Percentiles rank a stretch among this genome's conserved stretches.
Evolutionary conservation across 2,113 vertebrate species (phyloP).

Genomic region (Rhipidura dahli): DNA sequence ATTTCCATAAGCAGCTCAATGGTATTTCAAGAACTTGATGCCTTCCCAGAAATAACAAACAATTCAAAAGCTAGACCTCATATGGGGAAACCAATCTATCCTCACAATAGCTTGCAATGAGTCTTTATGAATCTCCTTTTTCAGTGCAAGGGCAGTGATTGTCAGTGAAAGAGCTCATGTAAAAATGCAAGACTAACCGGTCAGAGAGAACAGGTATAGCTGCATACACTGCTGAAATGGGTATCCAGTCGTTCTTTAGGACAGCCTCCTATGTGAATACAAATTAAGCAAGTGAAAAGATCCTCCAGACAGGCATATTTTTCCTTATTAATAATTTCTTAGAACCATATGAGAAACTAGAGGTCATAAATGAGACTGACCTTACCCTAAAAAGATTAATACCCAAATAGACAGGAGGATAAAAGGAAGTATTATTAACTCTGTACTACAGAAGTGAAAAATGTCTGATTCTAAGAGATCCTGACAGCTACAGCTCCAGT

Average conservation of each 20-base stretch:
- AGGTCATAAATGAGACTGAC: background rate
- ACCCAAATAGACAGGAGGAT: background rate
- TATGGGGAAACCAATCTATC: slow-evolving; percentile 37
- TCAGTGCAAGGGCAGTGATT: slow-evolving; percentile 28
- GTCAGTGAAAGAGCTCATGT: slow-evolving; percentile 11
- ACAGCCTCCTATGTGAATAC: slow-evolving; percentile 24
- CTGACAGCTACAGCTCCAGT: background rate
- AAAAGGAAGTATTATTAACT: slow-evolving; percentile 18
- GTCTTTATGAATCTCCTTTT: slow-evolving; percentile 21
- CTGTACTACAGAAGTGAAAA: background rate
- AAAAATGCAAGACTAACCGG: slow-evolving; percentile 20
- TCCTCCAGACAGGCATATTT: slow-evolving; percentile 31
- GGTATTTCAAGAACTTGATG: background rate
- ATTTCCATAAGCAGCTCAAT: background rate
- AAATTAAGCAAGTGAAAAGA: slow-evolving; percentile 48
- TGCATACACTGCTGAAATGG: slow-evolving; percentile 15
- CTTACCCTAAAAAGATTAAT: slow-evolving; percentile 6
- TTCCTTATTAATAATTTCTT: slow-evolving; percentile 58
- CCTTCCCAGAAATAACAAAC: slow-evolving; percentile 53
- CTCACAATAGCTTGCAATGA: slow-evolving; percentile 52
- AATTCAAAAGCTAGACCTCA: slow-evolving; percentile 41
- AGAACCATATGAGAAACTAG: background rate
- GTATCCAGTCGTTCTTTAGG: background rate
- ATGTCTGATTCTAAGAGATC: background rate
- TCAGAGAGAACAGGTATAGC: background rate